Conservation (phyloP, 2,888 invertebrate species). For the Ochlodes sylvanus region DNA sequence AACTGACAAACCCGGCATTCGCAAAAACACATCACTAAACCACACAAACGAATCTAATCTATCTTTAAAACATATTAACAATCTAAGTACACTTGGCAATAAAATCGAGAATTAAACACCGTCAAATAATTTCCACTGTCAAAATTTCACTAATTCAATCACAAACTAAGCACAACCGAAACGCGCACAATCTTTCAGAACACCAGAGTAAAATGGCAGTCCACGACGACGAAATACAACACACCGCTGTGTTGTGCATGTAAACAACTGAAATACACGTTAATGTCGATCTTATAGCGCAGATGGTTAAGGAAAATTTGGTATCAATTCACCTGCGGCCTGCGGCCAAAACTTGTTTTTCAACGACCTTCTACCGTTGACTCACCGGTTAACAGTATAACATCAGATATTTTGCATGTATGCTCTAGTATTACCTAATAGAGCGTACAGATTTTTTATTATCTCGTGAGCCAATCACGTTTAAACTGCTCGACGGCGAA, state of each 20-base stretch:
- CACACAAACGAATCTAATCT: neutral
- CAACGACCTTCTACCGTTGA: constrained; percentile 33
- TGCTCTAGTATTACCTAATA: constrained; percentile 33
- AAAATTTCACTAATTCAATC: constrained; percentile 9
- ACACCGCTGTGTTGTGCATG: neutral
- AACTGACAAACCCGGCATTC: constrained; percentile 26
- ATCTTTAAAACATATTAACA: neutral
- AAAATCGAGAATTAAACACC: neutral
- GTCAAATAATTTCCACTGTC: neutral
- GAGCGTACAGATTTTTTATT: constrained; percentile 19
- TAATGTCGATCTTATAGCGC: constrained; percentile 26
- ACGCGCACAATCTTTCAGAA: constrained; percentile 31
- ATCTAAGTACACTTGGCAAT: neutral
- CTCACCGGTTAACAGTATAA: constrained; percentile 32
- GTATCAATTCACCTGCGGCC: neutral
- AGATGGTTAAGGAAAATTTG: constrained; percentile 23
- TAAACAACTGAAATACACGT: constrained; percentile 5
- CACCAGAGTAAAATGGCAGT: constrained; percentile 29
- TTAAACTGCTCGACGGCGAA: neutral
- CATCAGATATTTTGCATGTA: constrained; percentile 30
- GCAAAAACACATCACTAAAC: constrained; percentile 16
- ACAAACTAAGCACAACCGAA: constrained; percentile 11
- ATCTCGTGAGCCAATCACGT: constrained; percentile 8
- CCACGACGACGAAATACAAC: constrained; percentile 27
- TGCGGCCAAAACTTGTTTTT: neutral